Evolutionary conservation across 2,113 vertebrate genomes (phyloP), one percentile per base, ranked within the genome.

Genomic region (Microtus ochrogaster): DNA sequence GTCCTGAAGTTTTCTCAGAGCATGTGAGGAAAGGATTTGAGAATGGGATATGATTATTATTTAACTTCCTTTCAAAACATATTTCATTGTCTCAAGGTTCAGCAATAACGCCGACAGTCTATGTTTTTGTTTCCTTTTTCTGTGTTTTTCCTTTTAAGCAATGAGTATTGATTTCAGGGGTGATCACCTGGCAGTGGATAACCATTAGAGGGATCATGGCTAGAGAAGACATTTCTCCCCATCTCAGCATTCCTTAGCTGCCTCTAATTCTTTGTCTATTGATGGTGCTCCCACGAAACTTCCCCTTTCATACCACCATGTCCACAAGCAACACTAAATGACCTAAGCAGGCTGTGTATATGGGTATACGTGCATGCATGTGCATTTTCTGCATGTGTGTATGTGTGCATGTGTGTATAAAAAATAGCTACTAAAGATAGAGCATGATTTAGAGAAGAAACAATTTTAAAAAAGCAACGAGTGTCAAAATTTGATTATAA

Each of bases 51-150:
- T 89, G n/a, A 84, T 90, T 36, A 83, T 85, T 39, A 88, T 94
- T 93, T 92, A 0, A 58, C 17, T 90, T 76, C 70, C 39, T 74
- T 87, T 58, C n/a, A 68, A 96, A 96, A 21, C 1, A 41, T 26
- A 21, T 78, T 77, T 90, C 44, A 77, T 96, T 87, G 73, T 61
- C 84, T 36, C 36, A 63, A 47, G 36, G 72, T 89, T 89, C 85
- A 41, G 11, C 74, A 82, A 94, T 86, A 92, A 78, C 13, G 49
- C 33, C 61, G 52, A 76, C 33, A 85, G 39, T n/a, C 39, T 76
- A 41, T 41, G 24, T 28, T 65, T 41, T 66, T 79, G 13, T 70
- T 77, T 76, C 0, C n/a, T 55, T 36, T 70, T 77, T 47, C 0
- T 55, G 49, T 55, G 22, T 9, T 13, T 4, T 24, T 82, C 13